These are phyloP conservation scores for Verasper variegatus DNA, from an alignment of 2,113 vertebrate species.

Conservation along the genomic window DNA sequence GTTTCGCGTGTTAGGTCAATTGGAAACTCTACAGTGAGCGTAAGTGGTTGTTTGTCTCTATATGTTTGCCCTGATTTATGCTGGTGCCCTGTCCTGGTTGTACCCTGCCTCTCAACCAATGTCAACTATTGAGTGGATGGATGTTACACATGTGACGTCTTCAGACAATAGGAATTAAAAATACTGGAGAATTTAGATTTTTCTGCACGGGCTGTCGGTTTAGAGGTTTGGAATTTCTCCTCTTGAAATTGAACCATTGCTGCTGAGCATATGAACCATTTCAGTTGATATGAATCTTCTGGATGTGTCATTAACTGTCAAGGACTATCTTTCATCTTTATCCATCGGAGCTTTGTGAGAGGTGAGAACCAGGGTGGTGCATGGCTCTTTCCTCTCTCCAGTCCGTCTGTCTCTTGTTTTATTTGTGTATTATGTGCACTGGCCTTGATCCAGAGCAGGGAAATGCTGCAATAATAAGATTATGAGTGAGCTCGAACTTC, in stretches of 20 bases:
- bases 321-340: conserved; percentile 39
- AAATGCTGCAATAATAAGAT: conserved; percentile 72
- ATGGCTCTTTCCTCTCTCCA: conserved; percentile 28
- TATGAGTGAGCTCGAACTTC: conserved; percentile 74
- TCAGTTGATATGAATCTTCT: no score
- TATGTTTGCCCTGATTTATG: no score
- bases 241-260: background rate
- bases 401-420: conserved; percentile 69
- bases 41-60: no score
- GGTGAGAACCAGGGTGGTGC: conserved; percentile 31
- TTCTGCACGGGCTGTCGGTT: no score
- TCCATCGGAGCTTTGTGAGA: background rate
- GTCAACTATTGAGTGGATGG: no score
- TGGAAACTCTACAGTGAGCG: no score
- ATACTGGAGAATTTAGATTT: no score
- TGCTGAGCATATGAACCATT: background rate
- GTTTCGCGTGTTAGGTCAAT: no score
- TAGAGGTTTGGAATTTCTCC: background rate
- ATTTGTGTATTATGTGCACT: conserved; percentile 79
- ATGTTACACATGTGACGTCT: no score
- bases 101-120: no score
- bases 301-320: conserved; percentile 47
- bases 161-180: no score
- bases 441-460: conserved; percentile 75
- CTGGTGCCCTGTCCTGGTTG: no score